phyloP scores from a whole-genome alignment of 2,113 vertebrate species.

The Paramormyrops kingsleyae region DNA sequence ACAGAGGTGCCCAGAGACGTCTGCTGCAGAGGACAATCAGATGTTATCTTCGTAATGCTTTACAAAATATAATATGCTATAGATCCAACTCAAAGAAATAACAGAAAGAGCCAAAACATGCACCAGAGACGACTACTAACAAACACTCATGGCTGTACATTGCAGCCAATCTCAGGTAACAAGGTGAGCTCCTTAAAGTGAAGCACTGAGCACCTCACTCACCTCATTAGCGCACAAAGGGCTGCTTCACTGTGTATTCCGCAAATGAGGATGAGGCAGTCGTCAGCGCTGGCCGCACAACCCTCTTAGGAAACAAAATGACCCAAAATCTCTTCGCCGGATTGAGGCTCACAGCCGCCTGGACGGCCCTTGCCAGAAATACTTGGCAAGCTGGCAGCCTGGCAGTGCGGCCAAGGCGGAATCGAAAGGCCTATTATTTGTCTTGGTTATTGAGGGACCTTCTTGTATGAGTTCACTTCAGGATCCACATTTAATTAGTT shows the following conservation, averaged over 20 bases:
- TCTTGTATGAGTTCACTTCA: slow-evolving; percentile 25
- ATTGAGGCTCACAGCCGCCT: slow-evolving; percentile 40
- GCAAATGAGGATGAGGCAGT: neutral
- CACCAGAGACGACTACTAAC: neutral
- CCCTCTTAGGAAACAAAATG: slow-evolving; percentile 34
- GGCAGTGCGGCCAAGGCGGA: slow-evolving; percentile 39
- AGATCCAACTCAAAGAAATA: neutral
- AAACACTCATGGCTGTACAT: neutral
- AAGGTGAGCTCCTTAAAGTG: neutral
- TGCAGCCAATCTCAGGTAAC: neutral
- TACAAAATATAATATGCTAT: neutral
- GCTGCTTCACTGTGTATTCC: neutral
- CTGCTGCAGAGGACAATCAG: neutral
- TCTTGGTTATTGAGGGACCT: slow-evolving; percentile 46
- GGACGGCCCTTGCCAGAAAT: slow-evolving; percentile 49
- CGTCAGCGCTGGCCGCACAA: slow-evolving; percentile 35
- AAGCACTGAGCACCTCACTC: neutral
- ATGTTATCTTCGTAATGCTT: neutral
- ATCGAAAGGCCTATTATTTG: slow-evolving; percentile 54
- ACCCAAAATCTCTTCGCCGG: slow-evolving; percentile 37
- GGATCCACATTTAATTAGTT: slow-evolving; percentile 40
- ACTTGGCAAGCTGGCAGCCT: slow-evolving; percentile 42
- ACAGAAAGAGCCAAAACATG: neutral
- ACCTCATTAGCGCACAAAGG: neutral
- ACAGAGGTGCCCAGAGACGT: neutral